Evolutionary conservation across 2,888 invertebrate genomes (phyloP).

Genomic region (Cephus rjabovi): DNA sequence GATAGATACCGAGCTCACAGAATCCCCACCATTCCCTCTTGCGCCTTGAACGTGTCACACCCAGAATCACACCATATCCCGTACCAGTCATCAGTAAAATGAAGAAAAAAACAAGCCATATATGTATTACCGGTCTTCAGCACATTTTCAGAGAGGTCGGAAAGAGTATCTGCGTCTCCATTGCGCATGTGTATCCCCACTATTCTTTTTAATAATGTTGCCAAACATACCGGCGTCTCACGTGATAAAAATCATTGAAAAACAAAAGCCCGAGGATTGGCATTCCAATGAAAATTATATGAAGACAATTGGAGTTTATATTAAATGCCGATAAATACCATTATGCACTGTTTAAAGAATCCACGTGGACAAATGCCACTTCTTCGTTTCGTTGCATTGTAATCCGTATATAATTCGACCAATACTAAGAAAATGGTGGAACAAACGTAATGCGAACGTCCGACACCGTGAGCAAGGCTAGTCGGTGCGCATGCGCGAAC

Average conservation of each 20-base stretch:
- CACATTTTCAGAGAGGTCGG: neutral
- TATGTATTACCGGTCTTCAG: neutral
- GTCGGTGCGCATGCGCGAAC: neutral
- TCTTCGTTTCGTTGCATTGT: neutral
- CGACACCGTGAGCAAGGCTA: neutral
- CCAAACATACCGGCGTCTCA: neutral
- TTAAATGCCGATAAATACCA: neutral
- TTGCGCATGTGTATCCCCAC: constrained; percentile 30
- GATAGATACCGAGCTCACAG: neutral
- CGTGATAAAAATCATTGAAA: constrained; percentile 25
- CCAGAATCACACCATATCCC: neutral
- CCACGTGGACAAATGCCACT: neutral
- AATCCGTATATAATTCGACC: neutral
- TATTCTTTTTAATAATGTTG: constrained; percentile 16
- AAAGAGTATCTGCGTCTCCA: neutral
- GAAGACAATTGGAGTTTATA: neutral
- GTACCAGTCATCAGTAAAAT: neutral
- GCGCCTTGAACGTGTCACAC: neutral
- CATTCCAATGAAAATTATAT: neutral
- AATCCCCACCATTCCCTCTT: neutral
- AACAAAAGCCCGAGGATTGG: constrained; percentile 7
- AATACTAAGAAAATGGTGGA: neutral
- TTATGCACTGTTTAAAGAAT: neutral
- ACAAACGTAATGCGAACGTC: neutral
- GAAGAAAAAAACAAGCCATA: neutral